Evolutionary conservation across 92 coral and sea anemone genomes (phyloP).

Genomic region (Siderastrea siderea): DNA sequence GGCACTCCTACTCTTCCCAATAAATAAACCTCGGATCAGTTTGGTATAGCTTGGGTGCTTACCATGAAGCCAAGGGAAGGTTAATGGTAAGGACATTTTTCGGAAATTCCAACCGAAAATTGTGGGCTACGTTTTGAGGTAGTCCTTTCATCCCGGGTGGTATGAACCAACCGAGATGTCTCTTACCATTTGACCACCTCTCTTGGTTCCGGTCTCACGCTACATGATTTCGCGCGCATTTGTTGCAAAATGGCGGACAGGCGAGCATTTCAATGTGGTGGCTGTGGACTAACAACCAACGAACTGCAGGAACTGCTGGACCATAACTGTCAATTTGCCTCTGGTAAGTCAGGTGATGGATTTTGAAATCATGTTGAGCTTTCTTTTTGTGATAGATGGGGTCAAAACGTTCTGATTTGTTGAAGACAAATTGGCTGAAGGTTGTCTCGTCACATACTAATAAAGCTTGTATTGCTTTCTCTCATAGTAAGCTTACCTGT

Average conservation of each 20-base stretch:
- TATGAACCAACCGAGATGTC: neutral
- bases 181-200: neutral
- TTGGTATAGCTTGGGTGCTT: too few relatives aligned
- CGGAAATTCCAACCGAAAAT: conserved; percentile 10
- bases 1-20: too few relatives aligned
- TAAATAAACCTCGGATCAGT: too few relatives aligned
- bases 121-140: conserved; percentile 29
- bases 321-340: conserved; percentile 2
- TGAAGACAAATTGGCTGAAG: neutral
- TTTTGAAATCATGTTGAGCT: neutral
- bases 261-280: conserved; percentile 20
- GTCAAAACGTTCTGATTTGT: neutral
- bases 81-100: conserved; percentile 5
- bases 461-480: neutral
- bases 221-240: neutral
- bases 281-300: neutral
- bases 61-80: too few relatives aligned
- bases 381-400: neutral
- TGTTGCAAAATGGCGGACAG: neutral
- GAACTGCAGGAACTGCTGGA: conserved; percentile 24
- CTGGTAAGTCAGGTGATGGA: neutral
- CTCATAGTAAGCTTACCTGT: neutral
- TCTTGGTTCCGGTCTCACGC: conserved; percentile 19
- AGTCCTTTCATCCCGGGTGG: conserved; percentile 7
- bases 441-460: neutral